Conservation (phyloP, 2,888 invertebrate genomes). For the Melieria crassipennis region DNA sequence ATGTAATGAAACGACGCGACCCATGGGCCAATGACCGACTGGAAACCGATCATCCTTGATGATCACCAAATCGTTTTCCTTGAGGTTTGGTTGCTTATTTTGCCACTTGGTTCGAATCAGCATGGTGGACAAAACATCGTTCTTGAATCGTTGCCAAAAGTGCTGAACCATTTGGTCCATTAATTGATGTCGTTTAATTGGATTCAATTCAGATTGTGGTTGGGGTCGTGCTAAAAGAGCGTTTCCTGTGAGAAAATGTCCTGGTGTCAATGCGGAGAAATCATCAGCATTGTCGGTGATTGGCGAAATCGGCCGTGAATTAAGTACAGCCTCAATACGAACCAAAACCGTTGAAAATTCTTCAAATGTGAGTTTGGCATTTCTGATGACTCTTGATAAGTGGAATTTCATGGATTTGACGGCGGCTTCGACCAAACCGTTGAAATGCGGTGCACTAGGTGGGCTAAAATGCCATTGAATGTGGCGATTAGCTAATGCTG, state of each 20-base stretch:
- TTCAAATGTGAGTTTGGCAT: conserved; percentile 2
- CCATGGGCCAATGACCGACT: conserved; percentile 20
- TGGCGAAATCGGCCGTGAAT: conserved; percentile 7
- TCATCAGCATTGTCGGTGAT: conserved; percentile 4
- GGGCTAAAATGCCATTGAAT: background rate
- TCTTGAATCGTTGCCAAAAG: conserved; percentile 10
- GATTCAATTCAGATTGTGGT: conserved; percentile 9
- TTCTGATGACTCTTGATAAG: background rate
- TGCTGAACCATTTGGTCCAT: conserved; percentile 16
- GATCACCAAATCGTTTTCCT: conserved; percentile 15
- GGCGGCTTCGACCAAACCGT: conserved; percentile 8
- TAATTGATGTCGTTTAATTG: background rate
- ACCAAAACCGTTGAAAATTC: conserved; percentile 8
- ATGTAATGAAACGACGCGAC: too few species aligned
- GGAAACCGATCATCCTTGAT: conserved; percentile 12
- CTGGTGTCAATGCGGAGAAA: conserved; percentile 4
- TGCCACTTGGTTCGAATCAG: conserved; percentile 6
- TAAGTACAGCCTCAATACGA: conserved; percentile 4
- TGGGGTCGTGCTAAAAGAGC: conserved; percentile 9
- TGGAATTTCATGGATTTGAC: conserved; percentile 10
- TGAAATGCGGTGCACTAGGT: background rate
- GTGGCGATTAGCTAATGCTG: background rate
- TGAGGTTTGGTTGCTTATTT: background rate
- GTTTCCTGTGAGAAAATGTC: conserved; percentile 12
- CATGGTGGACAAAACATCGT: conserved; percentile 6